These are phyloP conservation scores for Gymnogyps californianus DNA, from an alignment of 2,113 vertebrate species.

Conservation along the genomic window DNA sequence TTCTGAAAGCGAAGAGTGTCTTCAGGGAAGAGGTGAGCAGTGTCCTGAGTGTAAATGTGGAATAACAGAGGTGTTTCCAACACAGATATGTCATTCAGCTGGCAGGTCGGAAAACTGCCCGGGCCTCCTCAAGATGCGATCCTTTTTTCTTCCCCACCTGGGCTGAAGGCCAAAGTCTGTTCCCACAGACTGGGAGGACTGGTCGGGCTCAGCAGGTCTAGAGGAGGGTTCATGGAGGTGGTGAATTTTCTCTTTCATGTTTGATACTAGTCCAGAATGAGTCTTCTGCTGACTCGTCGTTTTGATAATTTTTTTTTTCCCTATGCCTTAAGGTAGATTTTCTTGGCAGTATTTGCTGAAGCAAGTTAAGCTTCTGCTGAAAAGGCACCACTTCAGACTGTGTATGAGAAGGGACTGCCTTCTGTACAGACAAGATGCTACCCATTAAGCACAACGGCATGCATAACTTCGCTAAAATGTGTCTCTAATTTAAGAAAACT, in stretches of 20 bases:
- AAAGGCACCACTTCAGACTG: not conserved
- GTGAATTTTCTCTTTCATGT: not conserved
- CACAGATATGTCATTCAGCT: not conserved
- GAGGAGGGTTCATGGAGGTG: not conserved
- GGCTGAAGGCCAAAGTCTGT: not conserved
- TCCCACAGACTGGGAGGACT: not conserved
- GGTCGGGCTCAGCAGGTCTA: not conserved
- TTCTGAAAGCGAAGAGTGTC: not conserved
- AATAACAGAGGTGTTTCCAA: not conserved
- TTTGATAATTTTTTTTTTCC: not conserved
- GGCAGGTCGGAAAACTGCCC: not conserved
- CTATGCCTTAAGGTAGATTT: not conserved
- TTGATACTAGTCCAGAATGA: not conserved
- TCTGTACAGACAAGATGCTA: not conserved
- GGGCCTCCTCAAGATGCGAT: not conserved
- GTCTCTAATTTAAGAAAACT: not conserved
- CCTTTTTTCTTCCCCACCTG: not conserved
- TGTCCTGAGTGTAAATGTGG: not conserved
- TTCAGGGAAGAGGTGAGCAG: not conserved
- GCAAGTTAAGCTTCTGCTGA: not conserved
- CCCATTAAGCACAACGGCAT: not conserved
- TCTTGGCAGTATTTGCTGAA: not conserved
- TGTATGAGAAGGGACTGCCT: not conserved
- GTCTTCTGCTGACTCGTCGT: not conserved
- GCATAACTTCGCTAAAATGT: not conserved